These are phyloP conservation scores for Sthenelais limicola DNA, from an alignment of 2,888 invertebrate genomes.

Conservation along the genomic window DNA sequence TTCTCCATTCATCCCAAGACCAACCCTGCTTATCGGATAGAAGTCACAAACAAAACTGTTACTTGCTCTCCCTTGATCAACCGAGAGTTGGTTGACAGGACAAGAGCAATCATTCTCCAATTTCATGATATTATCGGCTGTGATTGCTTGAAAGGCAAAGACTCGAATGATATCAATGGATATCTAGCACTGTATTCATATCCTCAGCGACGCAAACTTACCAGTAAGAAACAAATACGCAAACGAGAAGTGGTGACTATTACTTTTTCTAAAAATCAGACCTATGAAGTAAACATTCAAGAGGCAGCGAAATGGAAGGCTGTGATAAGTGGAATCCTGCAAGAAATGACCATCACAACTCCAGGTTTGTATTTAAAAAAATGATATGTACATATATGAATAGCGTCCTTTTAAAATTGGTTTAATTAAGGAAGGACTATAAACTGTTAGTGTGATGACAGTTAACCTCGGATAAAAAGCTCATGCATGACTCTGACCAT, in stretches of 20 bases:
- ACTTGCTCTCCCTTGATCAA: neutral
- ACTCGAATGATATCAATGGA: constrained; percentile 50
- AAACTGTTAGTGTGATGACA: no score
- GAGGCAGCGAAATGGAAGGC: constrained; percentile 57
- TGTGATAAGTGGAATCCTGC: constrained; percentile 6
- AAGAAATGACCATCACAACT: constrained; percentile 16
- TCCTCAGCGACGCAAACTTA: constrained; percentile 61
- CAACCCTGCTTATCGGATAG: constrained; percentile 32
- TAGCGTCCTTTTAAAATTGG: neutral
- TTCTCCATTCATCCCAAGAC: constrained; percentile 39
- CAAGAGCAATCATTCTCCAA: constrained; percentile 13
- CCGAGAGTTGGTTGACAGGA: constrained; percentile 3
- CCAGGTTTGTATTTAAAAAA: no score
- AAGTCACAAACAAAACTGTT: constrained; percentile 36
- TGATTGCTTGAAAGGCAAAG: constrained; percentile 57
- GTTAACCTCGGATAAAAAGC: no score
- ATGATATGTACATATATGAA: neutral
- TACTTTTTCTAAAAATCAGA: constrained; percentile 51
- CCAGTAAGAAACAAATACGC: constrained; percentile 59
- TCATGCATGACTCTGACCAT: no score
- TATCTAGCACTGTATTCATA: constrained; percentile 66
- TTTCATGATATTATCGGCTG: constrained; percentile 64
- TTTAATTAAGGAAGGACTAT: neutral
- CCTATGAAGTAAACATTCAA: constrained; percentile 60
- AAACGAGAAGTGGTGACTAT: constrained; percentile 58